Percentiles rank a stretch among this genome's conserved stretches.
Conservation (phyloP, 2,888 invertebrate genomes). For the Himalopsyche tibetana region DNA sequence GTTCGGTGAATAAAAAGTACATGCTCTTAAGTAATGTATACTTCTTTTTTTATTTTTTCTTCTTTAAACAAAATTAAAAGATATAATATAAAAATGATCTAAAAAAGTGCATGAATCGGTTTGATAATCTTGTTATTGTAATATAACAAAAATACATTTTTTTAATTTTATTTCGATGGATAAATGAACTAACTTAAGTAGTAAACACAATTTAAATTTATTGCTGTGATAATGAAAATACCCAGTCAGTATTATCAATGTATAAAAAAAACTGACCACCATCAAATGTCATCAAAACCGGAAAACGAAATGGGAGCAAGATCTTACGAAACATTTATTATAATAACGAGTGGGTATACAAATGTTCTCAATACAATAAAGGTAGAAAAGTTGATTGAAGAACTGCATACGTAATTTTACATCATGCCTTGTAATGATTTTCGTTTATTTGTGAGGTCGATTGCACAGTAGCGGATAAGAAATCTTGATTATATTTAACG, state of each 20-base stretch:
- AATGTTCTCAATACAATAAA: background rate
- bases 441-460: background rate
- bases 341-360: background rate
- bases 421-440: background rate
- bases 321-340: background rate
- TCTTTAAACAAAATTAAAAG: too few species aligned
- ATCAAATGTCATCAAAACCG: conserved; percentile 38
- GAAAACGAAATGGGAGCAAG: conserved; percentile 14
- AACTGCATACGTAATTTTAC: conserved; percentile 12
- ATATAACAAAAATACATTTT: too few species aligned
- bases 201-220: background rate
- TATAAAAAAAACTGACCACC: conserved; percentile 20
- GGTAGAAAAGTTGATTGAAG: background rate
- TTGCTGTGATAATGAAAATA: background rate
- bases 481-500: conserved; percentile 16
- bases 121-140: too few species aligned
- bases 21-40: too few species aligned
- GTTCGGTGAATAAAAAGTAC: too few species aligned
- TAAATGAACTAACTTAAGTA: too few species aligned
- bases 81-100: too few species aligned
- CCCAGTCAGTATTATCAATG: background rate
- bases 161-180: too few species aligned
- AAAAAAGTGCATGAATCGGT: too few species aligned
- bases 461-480: background rate
- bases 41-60: too few species aligned